Percentiles rank a stretch among this genome's conserved stretches.
Evolutionary conservation across 2,113 vertebrate genomes (phyloP).

Genomic region (Festucalex cinctus): DNA sequence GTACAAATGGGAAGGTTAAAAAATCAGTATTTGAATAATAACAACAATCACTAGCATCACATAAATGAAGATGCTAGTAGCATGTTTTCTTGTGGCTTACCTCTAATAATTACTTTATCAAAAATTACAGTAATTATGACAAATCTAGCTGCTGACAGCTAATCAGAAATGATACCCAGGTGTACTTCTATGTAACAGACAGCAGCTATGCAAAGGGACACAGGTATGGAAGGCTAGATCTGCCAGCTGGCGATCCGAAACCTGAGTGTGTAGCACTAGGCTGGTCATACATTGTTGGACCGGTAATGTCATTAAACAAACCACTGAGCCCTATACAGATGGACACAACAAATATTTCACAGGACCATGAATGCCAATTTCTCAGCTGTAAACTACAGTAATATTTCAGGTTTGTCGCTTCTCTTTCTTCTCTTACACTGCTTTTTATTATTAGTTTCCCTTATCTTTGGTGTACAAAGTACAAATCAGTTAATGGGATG

Average conservation of each 20-base stretch:
- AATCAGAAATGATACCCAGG: neutral
- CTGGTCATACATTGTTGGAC: constrained; percentile 28
- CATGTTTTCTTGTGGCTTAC: neutral
- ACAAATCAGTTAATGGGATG: neutral
- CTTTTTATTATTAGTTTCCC: neutral
- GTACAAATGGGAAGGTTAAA: constrained; percentile 15
- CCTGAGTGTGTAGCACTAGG: constrained; percentile 46
- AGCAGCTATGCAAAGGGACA: constrained; percentile 25
- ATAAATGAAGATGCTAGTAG: neutral
- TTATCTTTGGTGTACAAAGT: neutral
- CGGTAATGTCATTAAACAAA: constrained; percentile 16
- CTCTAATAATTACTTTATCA: constrained; percentile 9
- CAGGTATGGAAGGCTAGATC: constrained; percentile 24
- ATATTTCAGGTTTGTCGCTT: neutral
- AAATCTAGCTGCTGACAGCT: constrained; percentile 20
- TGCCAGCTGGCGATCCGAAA: constrained; percentile 69
- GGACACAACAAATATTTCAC: constrained; percentile 32
- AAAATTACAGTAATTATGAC: constrained; percentile 30
- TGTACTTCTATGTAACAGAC: constrained; percentile 28
- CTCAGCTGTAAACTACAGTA: neutral
- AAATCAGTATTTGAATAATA: constrained; percentile 8
- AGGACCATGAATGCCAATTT: neutral
- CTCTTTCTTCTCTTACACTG: neutral
- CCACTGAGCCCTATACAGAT: constrained; percentile 5
- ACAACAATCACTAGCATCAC: neutral